A percentile compares a stretch with the other conserved stretches of the same genome.
These are phyloP conservation scores for Drosophila paranaensis DNA, from an alignment of 2,888 invertebrate species.

Conservation along the genomic window DNA sequence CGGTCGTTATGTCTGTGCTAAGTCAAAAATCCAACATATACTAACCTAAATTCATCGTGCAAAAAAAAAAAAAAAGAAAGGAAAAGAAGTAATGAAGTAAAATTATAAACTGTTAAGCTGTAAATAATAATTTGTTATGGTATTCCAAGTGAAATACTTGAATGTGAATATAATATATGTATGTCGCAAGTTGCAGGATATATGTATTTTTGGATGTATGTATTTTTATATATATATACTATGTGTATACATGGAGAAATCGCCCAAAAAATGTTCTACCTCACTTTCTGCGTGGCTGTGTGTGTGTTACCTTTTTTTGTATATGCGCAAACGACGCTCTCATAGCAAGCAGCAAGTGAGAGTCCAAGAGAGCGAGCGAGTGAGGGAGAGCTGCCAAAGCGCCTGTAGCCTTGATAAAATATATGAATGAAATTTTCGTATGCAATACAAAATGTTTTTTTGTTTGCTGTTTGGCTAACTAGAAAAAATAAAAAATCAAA, in stretches of 20 bases:
- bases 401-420: constrained; percentile 69
- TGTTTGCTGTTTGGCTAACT: constrained; percentile 13
- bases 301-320: constrained; percentile 61
- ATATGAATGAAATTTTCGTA: constrained; percentile 70
- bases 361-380: constrained; percentile 27
- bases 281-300: constrained; percentile 53
- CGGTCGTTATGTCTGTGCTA: constrained; percentile 48
- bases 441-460: constrained; percentile 30
- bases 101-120: constrained; percentile 43
- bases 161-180: constrained; percentile 48
- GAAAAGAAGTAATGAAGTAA: background rate
- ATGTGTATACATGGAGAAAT: constrained; percentile 69
- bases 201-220: constrained; percentile 22
- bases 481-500: background rate
- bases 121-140: constrained; percentile 38
- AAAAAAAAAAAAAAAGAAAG: constrained; percentile 35
- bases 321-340: constrained; percentile 62
- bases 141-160: constrained; percentile 31
- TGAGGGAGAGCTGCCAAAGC: constrained; percentile 32
- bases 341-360: constrained; percentile 47
- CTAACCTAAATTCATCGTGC: constrained; percentile 46
- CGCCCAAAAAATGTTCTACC: constrained; percentile 78
- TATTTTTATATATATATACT: constrained; percentile 24
- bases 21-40: constrained; percentile 49
- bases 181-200: constrained; percentile 48